Conservation (phyloP, 2,113 vertebrate species). For the Alligator sinensis region DNA sequence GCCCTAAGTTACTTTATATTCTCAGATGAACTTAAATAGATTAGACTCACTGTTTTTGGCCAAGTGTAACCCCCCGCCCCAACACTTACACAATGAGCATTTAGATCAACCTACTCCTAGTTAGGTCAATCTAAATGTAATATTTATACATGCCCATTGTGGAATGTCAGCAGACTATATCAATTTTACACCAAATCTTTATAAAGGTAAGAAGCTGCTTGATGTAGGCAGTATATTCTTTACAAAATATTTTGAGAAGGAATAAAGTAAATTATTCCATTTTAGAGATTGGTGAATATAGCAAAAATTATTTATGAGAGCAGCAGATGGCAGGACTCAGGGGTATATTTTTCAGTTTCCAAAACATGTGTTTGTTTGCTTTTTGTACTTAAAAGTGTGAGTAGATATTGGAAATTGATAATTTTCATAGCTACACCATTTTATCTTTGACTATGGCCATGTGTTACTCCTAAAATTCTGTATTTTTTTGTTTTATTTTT, state of each 20-base stretch:
- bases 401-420: not conserved
- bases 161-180: not conserved
- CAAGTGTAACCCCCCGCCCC: too few relatives aligned
- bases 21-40: too few relatives aligned
- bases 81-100: too few relatives aligned
- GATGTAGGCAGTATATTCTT: not conserved
- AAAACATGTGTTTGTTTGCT: not conserved
- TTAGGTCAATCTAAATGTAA: too few relatives aligned
- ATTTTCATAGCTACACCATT: not conserved
- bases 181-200: not conserved
- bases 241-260: not conserved
- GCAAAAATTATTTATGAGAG: not conserved
- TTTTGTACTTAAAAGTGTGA: not conserved
- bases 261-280: not conserved
- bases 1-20: too few relatives aligned
- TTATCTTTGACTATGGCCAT: not conserved
- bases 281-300: not conserved
- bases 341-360: fast-evolving
- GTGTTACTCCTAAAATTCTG: not conserved
- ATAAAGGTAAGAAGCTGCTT: not conserved
- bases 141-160: not conserved
- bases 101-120: too few relatives aligned
- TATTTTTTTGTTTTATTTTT: not conserved
- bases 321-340: not conserved
- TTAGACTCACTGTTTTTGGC: too few relatives aligned